Conservation (phyloP, 2,797 vertebrate species). For the Hirundo rustica region DNA sequence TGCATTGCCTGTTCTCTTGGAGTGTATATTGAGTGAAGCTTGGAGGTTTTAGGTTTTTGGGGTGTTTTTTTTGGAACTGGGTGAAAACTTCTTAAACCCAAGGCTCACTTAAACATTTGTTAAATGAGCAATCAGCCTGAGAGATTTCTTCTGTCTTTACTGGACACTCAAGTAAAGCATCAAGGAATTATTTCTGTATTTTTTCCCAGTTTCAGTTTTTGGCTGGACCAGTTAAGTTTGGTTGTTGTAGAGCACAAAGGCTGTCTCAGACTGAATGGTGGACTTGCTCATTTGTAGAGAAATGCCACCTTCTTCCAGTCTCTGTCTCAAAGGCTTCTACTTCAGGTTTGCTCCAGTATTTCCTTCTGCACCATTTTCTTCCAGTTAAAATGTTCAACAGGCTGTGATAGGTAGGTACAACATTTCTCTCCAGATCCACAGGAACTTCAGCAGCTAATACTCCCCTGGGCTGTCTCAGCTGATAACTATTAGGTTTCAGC, state of each 20-base stretch:
- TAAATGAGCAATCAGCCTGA: not conserved
- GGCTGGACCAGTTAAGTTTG: not conserved
- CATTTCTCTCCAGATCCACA: not conserved
- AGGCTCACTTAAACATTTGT: not conserved
- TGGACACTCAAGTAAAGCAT: not conserved
- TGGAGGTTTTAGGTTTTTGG: rapidly evolving
- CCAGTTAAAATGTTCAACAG: not conserved
- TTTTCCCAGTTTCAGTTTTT: not conserved
- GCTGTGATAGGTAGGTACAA: not conserved
- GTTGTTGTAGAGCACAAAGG: not conserved
- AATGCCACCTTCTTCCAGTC: not conserved
- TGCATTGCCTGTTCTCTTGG: not conserved
- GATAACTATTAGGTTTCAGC: not conserved
- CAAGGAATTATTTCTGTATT: not conserved
- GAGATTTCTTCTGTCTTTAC: not conserved
- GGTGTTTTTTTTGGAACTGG: not conserved
- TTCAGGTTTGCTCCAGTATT: not conserved
- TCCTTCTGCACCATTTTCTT: not conserved
- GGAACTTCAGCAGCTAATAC: not conserved
- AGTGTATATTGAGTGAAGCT: not conserved
- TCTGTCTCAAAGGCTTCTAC: not conserved
- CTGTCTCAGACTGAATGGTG: not conserved
- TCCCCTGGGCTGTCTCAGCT: not conserved
- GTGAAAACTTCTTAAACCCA: not conserved
- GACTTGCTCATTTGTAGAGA: not conserved